Percentiles rank a stretch among this genome's conserved stretches.
These are phyloP conservation scores for Sialis fuliginosa DNA, from an alignment of 2,888 invertebrate genomes.

Conservation along the genomic window DNA sequence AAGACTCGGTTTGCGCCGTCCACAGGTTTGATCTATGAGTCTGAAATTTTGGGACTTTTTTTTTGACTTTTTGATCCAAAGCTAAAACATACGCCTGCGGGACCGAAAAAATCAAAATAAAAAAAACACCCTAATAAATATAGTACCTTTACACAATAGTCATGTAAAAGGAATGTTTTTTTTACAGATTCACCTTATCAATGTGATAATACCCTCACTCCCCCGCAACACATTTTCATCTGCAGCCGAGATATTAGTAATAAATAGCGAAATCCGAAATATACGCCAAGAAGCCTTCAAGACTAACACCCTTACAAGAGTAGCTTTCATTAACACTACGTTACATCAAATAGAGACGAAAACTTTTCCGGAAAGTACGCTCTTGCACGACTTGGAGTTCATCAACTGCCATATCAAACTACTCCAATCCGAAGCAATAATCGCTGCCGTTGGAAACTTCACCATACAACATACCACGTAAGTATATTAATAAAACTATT, in stretches of 20 bases:
- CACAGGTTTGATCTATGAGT: too few species aligned
- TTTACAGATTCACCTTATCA: conserved; percentile 42
- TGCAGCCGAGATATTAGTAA: conserved; percentile 38
- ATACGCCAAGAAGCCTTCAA: conserved; percentile 46
- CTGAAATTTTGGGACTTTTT: too few species aligned
- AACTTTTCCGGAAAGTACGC: conserved; percentile 41
- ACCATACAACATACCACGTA: conserved; percentile 47
- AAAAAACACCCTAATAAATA: too few species aligned
- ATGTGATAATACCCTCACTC: conserved; percentile 37
- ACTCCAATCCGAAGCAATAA: conserved; percentile 38
- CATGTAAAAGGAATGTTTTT: background rate
- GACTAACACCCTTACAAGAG: conserved; percentile 41
- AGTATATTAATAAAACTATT: conserved; percentile 11
- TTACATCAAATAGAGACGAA: conserved; percentile 39
- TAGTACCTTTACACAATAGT: too few species aligned
- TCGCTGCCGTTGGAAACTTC: conserved; percentile 42
- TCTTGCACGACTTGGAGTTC: conserved; percentile 41
- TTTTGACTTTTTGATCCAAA: too few species aligned
- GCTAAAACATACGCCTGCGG: too few species aligned
- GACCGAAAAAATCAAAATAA: too few species aligned
- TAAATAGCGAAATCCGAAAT: conserved; percentile 32
- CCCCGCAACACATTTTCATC: conserved; percentile 43
- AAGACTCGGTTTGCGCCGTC: too few species aligned
- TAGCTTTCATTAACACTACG: conserved; percentile 41
- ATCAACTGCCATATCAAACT: conserved; percentile 36